These are phyloP conservation scores for Anguilla marmorata DNA, from an alignment of 2,797 vertebrate species.

Conservation along the genomic window DNA sequence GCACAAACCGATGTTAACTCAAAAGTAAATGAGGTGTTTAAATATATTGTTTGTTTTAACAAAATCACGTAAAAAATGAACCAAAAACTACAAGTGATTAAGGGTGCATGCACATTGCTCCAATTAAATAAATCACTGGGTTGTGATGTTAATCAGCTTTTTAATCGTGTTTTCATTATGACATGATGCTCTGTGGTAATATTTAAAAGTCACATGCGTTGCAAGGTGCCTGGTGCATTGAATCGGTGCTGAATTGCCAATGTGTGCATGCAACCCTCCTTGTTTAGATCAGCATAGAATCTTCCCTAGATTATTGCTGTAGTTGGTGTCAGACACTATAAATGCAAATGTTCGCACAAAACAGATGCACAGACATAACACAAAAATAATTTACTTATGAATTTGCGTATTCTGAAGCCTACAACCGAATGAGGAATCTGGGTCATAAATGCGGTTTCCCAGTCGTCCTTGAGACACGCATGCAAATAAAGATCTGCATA, in stretches of 20 bases:
- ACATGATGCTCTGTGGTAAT: conserved; percentile 6
- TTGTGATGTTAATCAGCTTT: background rate
- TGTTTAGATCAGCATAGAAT: background rate
- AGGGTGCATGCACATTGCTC: background rate
- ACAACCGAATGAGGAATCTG: background rate
- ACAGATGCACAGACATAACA: background rate
- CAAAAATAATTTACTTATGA: background rate
- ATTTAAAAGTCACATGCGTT: background rate
- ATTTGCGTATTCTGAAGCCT: background rate
- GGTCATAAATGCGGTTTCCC: background rate
- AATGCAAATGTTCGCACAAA: background rate
- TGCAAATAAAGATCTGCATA: background rate
- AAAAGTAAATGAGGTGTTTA: background rate
- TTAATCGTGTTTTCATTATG: background rate
- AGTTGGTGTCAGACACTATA: background rate
- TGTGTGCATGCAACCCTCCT: background rate
- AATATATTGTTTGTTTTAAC: background rate
- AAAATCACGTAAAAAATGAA: background rate
- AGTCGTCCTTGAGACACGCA: background rate
- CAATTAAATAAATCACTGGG: background rate
- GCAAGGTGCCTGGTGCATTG: background rate
- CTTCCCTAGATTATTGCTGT: background rate
- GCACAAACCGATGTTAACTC: background rate
- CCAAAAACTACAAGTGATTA: background rate
- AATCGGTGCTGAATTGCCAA: background rate